phyloP scores from a whole-genome alignment of 1,140 invertebrate species.

The Nixonia krombeini region DNA sequence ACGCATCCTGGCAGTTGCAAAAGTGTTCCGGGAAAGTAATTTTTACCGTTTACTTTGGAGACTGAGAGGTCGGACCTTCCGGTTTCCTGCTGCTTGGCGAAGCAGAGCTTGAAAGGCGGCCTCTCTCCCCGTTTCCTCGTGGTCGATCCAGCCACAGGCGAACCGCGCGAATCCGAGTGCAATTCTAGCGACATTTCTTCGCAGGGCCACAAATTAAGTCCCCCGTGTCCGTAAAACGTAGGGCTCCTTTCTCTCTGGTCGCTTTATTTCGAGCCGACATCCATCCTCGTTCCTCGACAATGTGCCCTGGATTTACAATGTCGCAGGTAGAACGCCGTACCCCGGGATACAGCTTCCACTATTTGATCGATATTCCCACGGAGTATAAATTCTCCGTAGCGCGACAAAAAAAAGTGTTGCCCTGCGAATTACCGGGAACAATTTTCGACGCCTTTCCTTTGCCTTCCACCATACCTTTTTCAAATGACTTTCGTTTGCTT shows the following conservation, averaged over 20 bases:
- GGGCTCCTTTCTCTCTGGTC: neutral
- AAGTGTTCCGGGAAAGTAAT: no score
- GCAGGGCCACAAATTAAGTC: slow-evolving; percentile 2
- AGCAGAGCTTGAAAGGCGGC: slow-evolving; percentile 61
- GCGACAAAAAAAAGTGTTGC: neutral
- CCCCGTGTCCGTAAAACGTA: neutral
- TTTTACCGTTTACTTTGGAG: slow-evolving; percentile 53
- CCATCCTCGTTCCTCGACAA: neutral
- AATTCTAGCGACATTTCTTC: slow-evolving; percentile 27
- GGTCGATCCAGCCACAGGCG: slow-evolving; percentile 11
- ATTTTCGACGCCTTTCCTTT: no score
- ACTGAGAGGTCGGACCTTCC: slow-evolving; percentile 53
- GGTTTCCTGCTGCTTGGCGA: slow-evolving; percentile 54
- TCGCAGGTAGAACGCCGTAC: slow-evolving; percentile 1
- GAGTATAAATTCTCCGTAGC: slow-evolving; percentile 25
- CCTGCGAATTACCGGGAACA: neutral
- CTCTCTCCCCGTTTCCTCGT: slow-evolving; percentile 35
- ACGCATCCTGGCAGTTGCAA: no score
- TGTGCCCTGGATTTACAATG: neutral
- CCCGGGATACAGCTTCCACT: slow-evolving; percentile 17
- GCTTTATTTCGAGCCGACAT: neutral
- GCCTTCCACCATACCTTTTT: no score
- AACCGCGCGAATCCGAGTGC: slow-evolving; percentile 18
- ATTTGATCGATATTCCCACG: slow-evolving; percentile 58
- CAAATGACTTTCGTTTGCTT: no score